phyloP scores from a whole-genome alignment of 2,888 invertebrate species.

The Noctua janthina region DNA sequence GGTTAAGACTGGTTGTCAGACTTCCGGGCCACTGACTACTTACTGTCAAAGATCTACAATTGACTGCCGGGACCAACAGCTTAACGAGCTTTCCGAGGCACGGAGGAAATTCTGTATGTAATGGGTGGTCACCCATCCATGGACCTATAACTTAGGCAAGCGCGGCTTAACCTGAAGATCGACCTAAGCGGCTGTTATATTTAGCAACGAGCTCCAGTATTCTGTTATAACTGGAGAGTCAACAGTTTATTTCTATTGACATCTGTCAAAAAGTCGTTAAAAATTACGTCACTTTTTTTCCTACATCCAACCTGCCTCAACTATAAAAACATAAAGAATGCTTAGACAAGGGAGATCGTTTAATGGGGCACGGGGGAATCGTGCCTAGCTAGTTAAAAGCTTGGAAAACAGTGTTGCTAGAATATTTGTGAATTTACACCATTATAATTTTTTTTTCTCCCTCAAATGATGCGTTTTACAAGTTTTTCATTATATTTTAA shows the following conservation, averaged over 20 bases:
- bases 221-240: neutral
- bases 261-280: neutral
- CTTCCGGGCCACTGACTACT: too few relatives aligned
- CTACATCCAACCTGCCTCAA: constrained; percentile 33
- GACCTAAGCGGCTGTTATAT: too few relatives aligned
- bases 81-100: too few relatives aligned
- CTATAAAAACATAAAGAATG: constrained; percentile 30
- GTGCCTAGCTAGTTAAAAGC: constrained; percentile 50
- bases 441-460: neutral
- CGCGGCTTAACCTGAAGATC: too few relatives aligned
- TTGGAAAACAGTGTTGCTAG: constrained; percentile 37
- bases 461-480: neutral
- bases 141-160: too few relatives aligned
- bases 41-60: too few relatives aligned
- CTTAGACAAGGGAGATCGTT: constrained; percentile 36
- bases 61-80: too few relatives aligned
- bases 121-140: too few relatives aligned
- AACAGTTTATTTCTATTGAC: neutral
- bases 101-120: too few relatives aligned
- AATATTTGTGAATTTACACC: neutral
- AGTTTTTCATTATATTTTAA: neutral
- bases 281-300: neutral
- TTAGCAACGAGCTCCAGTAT: neutral
- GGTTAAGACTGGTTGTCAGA: too few relatives aligned
- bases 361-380: constrained; percentile 71